These are phyloP conservation scores for Zygothrica quintamaculata DNA, from an alignment of 2,888 invertebrate species.

Conservation along the genomic window DNA sequence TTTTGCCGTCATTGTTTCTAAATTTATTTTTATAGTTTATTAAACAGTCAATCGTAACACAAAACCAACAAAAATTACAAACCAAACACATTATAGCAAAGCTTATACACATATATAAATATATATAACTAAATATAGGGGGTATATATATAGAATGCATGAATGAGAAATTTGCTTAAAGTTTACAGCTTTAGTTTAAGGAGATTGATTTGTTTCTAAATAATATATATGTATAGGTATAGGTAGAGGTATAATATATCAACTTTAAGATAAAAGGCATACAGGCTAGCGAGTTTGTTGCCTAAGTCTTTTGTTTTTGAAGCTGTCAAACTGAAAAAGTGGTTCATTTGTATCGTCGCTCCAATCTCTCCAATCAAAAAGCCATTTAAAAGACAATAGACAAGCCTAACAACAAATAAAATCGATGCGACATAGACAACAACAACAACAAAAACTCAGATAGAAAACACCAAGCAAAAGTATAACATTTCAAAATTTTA, in stretches of 20 bases:
- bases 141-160: neutral
- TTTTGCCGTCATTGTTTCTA: conserved; percentile 77
- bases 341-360: conserved; percentile 69
- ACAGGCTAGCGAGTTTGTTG: conserved; percentile 63
- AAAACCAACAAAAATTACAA: conserved; percentile 32
- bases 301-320: conserved; percentile 64
- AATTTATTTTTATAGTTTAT: conserved; percentile 81
- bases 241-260: conserved; percentile 1
- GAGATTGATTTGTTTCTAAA: too few species aligned
- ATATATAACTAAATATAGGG: neutral
- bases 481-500: conserved; percentile 81
- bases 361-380: conserved; percentile 80
- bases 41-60: conserved; percentile 67
- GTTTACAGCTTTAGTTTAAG: too few species aligned
- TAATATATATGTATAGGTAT: neutral
- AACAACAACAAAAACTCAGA: conserved; percentile 19
- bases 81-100: conserved; percentile 11
- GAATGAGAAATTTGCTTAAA: neutral
- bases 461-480: conserved; percentile 50
- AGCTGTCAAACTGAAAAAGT: conserved; percentile 76
- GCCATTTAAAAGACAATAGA: conserved; percentile 68
- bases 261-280: conserved; percentile 14
- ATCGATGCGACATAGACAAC: conserved; percentile 60
- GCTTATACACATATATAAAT: conserved; percentile 19
- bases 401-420: conserved; percentile 45